These are phyloP conservation scores for Thera obeliscata DNA, from an alignment of 2,888 invertebrate genomes.

Conservation along the genomic window DNA sequence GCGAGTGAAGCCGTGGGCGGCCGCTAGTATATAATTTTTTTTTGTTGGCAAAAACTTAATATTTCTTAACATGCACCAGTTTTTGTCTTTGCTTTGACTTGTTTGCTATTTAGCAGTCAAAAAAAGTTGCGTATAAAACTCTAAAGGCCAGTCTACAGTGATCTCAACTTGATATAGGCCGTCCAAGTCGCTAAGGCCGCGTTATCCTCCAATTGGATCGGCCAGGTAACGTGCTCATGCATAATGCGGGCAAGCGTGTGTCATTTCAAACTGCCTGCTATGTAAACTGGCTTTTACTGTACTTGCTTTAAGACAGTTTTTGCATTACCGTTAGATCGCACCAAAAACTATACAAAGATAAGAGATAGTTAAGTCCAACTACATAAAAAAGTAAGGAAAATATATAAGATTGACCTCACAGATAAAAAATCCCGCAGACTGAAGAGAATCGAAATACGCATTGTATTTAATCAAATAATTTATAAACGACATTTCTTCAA, in stretches of 20 bases:
- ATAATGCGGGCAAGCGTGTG: slow-evolving; percentile 31
- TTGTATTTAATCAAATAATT: no score
- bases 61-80: no score
- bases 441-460: no score
- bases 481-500: no score
- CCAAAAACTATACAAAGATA: background rate
- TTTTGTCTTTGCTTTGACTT: no score
- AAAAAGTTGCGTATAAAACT: background rate
- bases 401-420: no score
- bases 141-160: slow-evolving; percentile 9
- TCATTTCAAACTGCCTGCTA: background rate
- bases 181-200: slow-evolving; percentile 41
- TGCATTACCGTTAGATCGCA: background rate
- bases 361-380: background rate
- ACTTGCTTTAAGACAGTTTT: background rate
- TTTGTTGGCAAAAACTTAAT: no score
- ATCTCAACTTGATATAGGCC: slow-evolving; percentile 9
- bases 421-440: no score
- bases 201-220: slow-evolving; percentile 56
- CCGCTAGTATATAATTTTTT: no score
- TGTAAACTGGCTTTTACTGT: background rate
- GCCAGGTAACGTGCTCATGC: slow-evolving; percentile 50
- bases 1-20: no score
- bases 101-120: no score
- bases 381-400: no score